Percentiles rank a stretch among this genome's conserved stretches.
These are phyloP conservation scores for Megastigmus dorsalis DNA, from an alignment of 2,888 invertebrate genomes.

Conservation along the genomic window DNA sequence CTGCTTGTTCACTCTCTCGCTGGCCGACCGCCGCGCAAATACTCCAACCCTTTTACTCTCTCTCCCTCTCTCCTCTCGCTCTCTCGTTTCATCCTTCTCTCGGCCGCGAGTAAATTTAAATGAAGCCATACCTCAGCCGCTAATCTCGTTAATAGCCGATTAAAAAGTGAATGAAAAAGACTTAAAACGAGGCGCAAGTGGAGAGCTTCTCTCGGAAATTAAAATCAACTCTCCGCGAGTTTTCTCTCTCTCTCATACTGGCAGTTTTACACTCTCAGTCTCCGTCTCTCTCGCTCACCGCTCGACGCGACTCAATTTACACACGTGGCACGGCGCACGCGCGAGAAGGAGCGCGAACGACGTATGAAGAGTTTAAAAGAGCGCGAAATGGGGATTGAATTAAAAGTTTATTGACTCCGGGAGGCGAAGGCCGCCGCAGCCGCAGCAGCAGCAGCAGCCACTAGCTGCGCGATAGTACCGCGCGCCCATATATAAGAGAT, in stretches of 20 bases:
- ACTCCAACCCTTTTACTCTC: too few relatives aligned
- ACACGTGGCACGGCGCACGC: constrained; percentile 12
- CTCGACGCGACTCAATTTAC: constrained; percentile 31
- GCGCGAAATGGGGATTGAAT: constrained; percentile 46
- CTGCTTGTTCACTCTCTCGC: constrained; percentile 10
- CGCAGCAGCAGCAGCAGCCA: too few relatives aligned
- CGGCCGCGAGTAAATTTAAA: constrained; percentile 48
- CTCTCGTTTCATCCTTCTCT: neutral
- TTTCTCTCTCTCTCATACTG: neutral
- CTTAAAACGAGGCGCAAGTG: constrained; percentile 39
- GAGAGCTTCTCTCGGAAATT: constrained; percentile 38
- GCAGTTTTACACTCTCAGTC: too few relatives aligned
- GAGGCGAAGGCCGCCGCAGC: constrained; percentile 43
- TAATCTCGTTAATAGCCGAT: constrained; percentile 53
- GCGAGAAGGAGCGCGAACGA: neutral
- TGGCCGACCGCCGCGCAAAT: neutral
- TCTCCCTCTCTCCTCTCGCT: constrained; percentile 5
- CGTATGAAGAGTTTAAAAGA: constrained; percentile 34
- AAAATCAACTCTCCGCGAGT: constrained; percentile 41
- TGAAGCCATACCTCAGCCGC: constrained; percentile 48
- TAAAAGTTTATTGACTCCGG: constrained; percentile 52
- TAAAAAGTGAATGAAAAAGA: constrained; percentile 47
- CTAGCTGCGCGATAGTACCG: too few relatives aligned
- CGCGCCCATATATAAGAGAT: too few relatives aligned
- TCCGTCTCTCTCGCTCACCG: neutral